Base-by-base conservation (phyloP, 2,888 invertebrate genomes). In the Linnaemya tessellans region DNA sequence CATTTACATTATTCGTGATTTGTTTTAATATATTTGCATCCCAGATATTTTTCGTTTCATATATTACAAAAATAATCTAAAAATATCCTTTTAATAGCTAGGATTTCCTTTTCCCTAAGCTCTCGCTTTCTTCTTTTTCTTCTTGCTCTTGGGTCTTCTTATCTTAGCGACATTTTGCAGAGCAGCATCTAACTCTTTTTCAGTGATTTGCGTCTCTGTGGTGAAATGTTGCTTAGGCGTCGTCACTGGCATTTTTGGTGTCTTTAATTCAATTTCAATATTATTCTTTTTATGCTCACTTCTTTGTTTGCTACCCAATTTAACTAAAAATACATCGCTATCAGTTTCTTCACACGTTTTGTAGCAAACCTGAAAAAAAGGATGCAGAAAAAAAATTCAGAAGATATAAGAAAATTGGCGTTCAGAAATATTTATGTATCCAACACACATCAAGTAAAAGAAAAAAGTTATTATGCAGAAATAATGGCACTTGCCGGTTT, bases 251-350 rank as follows among this genome's bases (percentile, higher is more conserved):
- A 95, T 95, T 82, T 95, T 95, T 0, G 96, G 96, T 0, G 96
- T 96, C 71, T 95, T 94, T 89, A 96, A 91, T 89, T 96, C 96
- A 87, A 96, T 93, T 93, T 96, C 94, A 75, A 95, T 92, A 71
- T 94, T 94, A 62, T 94, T 93, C 89, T 95, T 95, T 92, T 96
- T 96, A 83, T 95, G 95, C 58, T 94, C 94, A 0, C 95, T 95
- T 43, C 95, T 95, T 0, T 95, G 94, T 89, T 96, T 96, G 89
- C 96, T 96, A 1, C 96, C 96, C 79, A 97, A 95, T 88, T 95
- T 94, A 64, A 96, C 92, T 5, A 96, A 93, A 87, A 96, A 96
- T 0, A 96, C 94, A 88, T 96, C 96, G 88, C 95, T 95, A 70
- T 96, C 94, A 0, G 95, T 95, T 88, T 96, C 95, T 0, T 94